Conservation (phyloP, 1,140 invertebrate species). For the Zelostemma sp. region DNA sequence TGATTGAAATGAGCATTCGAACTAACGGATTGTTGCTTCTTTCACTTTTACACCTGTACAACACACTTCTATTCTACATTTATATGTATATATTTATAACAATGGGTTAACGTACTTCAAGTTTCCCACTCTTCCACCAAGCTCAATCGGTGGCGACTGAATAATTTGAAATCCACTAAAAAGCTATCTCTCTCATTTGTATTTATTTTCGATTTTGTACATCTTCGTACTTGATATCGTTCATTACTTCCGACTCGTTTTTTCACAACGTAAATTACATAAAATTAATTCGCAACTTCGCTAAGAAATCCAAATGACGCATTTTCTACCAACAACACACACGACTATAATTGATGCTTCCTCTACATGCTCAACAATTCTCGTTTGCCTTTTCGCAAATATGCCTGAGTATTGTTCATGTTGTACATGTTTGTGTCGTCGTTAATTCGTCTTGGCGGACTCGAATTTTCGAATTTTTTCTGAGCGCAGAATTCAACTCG, state of each 20-base stretch:
- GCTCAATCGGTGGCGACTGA: constrained; percentile 17
- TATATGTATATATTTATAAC: constrained; percentile 36
- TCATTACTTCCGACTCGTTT: background rate
- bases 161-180: constrained; percentile 19
- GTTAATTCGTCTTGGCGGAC: too few relatives aligned
- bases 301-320: background rate
- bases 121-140: constrained; percentile 15
- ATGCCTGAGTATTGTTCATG: constrained; percentile 21
- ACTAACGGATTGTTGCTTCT: constrained; percentile 32
- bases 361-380: constrained; percentile 5
- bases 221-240: constrained; percentile 29
- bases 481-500: too few relatives aligned
- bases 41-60: constrained; percentile 48
- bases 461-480: too few relatives aligned
- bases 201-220: constrained; percentile 29
- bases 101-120: constrained; percentile 22
- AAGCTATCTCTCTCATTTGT: constrained; percentile 12
- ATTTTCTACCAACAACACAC: background rate
- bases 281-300: too few relatives aligned
- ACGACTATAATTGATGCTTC: constrained; percentile 3
- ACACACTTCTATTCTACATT: constrained; percentile 27
- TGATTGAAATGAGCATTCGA: constrained; percentile 37
- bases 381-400: constrained; percentile 13
- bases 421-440: constrained; percentile 1
- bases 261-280: constrained; percentile 2